A percentile compares a stretch with the other conserved stretches of the same genome.
Conservation (phyloP, 2,888 invertebrate genomes). For the Caenorhabditis virilis region DNA sequence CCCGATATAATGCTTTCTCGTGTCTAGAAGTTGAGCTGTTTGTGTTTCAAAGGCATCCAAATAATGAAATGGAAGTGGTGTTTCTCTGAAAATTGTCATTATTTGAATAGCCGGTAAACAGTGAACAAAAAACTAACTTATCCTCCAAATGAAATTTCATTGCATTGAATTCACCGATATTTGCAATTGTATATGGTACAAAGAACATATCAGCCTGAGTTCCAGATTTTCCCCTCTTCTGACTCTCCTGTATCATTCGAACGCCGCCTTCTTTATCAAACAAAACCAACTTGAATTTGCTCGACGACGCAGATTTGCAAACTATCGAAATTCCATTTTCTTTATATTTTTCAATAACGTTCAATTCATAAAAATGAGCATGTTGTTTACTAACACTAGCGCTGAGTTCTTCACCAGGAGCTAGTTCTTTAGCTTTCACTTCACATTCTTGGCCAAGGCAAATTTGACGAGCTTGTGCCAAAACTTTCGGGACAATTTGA, state of each 20-base stretch:
- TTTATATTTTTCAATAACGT: constrained; percentile 48
- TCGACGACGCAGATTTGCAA: constrained; percentile 62
- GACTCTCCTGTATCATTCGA: constrained; percentile 65
- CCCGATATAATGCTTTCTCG: constrained; percentile 61
- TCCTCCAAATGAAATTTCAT: constrained; percentile 67
- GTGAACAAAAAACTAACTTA: constrained; percentile 45
- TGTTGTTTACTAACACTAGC: constrained; percentile 63
- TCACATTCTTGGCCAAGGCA: constrained; percentile 47
- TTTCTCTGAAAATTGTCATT: constrained; percentile 62
- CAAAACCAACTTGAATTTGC: constrained; percentile 68
- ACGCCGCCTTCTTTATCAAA: constrained; percentile 69
- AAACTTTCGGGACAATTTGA: constrained; percentile 67
- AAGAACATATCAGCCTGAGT: constrained; percentile 69
- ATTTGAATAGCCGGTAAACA: not conserved
- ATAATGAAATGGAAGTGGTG: constrained; percentile 66
- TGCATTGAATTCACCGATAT: constrained; percentile 66
- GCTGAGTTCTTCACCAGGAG: constrained; percentile 52
- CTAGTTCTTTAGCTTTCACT: constrained; percentile 37
- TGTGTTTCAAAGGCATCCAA: constrained; percentile 63
- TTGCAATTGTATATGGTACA: constrained; percentile 65
- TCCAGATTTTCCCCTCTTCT: constrained; percentile 56
- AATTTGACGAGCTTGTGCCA: constrained; percentile 63
- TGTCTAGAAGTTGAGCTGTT: constrained; percentile 59
- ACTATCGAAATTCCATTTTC: constrained; percentile 65
- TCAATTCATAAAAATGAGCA: constrained; percentile 62